These are phyloP conservation scores for Chloebia gouldiae DNA, from an alignment of 2,113 vertebrate species.

Conservation along the genomic window DNA sequence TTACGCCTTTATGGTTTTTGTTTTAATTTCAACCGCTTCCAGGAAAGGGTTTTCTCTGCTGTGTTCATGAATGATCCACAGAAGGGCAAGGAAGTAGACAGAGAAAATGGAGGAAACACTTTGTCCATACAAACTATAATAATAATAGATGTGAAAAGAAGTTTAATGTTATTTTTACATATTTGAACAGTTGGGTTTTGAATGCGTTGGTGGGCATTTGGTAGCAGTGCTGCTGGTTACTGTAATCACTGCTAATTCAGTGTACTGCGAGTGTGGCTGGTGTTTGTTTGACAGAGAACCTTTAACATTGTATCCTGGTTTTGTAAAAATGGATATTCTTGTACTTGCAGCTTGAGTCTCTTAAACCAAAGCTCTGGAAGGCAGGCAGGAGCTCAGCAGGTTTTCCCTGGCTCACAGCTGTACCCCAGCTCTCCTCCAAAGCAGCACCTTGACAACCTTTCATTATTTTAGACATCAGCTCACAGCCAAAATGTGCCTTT, in stretches of 20 bases:
- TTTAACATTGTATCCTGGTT: background rate
- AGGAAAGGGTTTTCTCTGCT: background rate
- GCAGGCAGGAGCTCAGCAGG: background rate
- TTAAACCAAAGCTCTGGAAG: background rate
- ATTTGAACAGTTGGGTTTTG: background rate
- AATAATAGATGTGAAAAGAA: background rate
- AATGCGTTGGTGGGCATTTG: background rate
- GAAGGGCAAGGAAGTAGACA: background rate
- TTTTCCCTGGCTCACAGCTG: background rate
- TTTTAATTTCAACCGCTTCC: background rate
- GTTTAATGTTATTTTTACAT: background rate
- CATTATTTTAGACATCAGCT: background rate
- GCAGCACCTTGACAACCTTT: background rate
- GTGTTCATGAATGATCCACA: background rate
- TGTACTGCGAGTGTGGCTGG: fast-evolving
- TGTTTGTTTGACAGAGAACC: background rate
- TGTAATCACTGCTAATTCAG: background rate
- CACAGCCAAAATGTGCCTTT: background rate
- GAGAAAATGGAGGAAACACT: background rate
- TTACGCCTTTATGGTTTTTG: background rate
- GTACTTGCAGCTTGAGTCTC: background rate
- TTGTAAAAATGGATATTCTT: background rate
- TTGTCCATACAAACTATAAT: background rate
- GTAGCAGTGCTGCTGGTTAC: background rate
- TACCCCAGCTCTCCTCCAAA: background rate